Percentiles rank a stretch among this genome's conserved stretches.
Conservation (phyloP, 2,888 invertebrate genomes). For the Neoaliturus tenellus region DNA sequence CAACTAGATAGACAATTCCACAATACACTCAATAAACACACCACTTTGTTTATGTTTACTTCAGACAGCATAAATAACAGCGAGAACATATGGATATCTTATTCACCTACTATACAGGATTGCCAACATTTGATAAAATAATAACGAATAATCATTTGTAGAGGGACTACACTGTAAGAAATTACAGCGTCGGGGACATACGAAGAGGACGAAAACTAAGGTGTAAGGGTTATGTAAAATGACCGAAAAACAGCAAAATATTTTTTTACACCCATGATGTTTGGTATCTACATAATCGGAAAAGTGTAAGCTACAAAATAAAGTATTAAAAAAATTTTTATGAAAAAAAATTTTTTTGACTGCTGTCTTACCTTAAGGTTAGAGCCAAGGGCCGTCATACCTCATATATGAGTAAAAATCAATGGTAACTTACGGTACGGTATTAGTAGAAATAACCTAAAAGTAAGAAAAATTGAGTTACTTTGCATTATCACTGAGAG, state of each 20-base stretch:
- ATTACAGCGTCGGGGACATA: background rate
- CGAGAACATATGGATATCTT: background rate
- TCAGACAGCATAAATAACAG: background rate
- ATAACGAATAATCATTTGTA: background rate
- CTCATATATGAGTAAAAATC: too few relatives aligned
- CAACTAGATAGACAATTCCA: background rate
- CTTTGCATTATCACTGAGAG: too few relatives aligned
- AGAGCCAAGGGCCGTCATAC: too few relatives aligned
- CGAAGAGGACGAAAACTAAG: background rate
- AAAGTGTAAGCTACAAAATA: background rate
- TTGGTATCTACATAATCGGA: background rate
- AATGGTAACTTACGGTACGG: too few relatives aligned
- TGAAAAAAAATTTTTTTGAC: background rate
- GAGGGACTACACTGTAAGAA: background rate
- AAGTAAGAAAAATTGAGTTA: too few relatives aligned
- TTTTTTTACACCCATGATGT: background rate
- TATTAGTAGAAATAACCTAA: too few relatives aligned
- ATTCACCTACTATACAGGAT: background rate
- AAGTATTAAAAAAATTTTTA: background rate
- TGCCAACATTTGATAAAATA: background rate
- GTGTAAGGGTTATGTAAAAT: background rate
- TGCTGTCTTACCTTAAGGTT: constrained; percentile 13
- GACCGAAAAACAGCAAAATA: background rate
- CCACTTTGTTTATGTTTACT: background rate
- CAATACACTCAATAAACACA: background rate